phyloP scores from a whole-genome alignment of 2,113 vertebrate genomes.

The Embiotoca jacksoni region DNA sequence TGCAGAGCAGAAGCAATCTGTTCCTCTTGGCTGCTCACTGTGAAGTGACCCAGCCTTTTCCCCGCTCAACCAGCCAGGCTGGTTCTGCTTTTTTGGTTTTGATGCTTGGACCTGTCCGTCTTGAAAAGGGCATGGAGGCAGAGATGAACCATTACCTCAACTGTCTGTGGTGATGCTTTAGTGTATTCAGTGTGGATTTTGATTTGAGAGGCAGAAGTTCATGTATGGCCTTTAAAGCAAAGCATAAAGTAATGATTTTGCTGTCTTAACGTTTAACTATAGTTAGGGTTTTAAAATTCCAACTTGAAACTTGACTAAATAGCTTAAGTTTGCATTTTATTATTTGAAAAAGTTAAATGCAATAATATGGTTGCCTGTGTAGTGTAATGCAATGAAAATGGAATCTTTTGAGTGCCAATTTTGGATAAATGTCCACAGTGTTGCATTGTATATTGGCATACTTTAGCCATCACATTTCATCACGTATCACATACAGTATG shows the following conservation, averaged over 20 bases:
- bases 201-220: conserved; percentile 12
- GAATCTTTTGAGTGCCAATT: not conserved
- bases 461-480: not conserved
- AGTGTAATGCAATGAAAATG: not conserved
- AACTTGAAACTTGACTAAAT: not conserved
- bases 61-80: conserved; percentile 30
- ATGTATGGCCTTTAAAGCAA: conserved; percentile 26
- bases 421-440: not conserved
- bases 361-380: not conserved
- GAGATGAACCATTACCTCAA: conserved; percentile 10
- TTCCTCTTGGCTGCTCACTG: conserved; percentile 78
- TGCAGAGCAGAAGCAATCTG: conserved; percentile 81
- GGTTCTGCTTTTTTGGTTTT: conserved; percentile 49
- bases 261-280: not conserved
- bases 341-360: not conserved
- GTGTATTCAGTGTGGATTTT: conserved; percentile 7
- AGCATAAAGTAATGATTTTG: not conserved
- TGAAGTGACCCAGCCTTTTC: conserved; percentile 73
- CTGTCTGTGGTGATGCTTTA: conserved; percentile 7
- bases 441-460: not conserved
- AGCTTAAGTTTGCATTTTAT: not conserved
- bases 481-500: not conserved
- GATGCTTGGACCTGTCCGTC: conserved; percentile 37
- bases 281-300: too few species aligned
- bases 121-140: conserved; percentile 53